These are phyloP conservation scores for Hemichromis elongatus DNA, from an alignment of 2,113 vertebrate species.

Conservation along the genomic window DNA sequence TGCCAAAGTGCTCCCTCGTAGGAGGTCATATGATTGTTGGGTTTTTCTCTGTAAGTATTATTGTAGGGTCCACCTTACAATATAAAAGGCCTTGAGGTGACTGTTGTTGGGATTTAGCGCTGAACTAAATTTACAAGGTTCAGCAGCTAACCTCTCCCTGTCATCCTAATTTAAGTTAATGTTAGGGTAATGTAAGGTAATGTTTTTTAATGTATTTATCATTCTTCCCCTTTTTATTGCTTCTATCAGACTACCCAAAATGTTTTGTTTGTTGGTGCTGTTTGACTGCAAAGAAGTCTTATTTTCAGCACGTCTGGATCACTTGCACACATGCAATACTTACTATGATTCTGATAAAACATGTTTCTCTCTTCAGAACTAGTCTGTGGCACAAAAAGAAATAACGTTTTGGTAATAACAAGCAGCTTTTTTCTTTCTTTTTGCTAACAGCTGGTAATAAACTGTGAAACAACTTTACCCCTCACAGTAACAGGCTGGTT, in stretches of 20 bases:
- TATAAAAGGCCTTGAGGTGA: rapidly evolving
- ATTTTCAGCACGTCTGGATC: neutral
- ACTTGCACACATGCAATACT: neutral
- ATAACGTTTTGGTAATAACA: neutral
- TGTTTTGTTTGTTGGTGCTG: neutral
- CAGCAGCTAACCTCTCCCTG: neutral
- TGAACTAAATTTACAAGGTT: neutral
- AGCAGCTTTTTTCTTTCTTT: rapidly evolving
- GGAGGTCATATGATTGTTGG: neutral
- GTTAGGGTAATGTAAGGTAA: too few relatives aligned
- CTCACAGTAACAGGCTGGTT: neutral
- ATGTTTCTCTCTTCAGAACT: neutral
- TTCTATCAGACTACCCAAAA: neutral
- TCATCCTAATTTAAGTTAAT: neutral
- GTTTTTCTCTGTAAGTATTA: neutral
- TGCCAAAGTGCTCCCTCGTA: neutral
- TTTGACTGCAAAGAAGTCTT: neutral
- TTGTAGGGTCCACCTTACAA: rapidly evolving
- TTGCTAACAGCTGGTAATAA: neutral
- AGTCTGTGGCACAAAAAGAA: neutral
- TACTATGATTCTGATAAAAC: neutral
- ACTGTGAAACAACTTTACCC: neutral
- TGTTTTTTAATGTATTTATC: neutral
- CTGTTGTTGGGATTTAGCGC: neutral
- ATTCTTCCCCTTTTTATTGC: neutral